Evolutionary conservation across 2,113 vertebrate genomes (phyloP).

Genomic region (Saguinus midas): DNA sequence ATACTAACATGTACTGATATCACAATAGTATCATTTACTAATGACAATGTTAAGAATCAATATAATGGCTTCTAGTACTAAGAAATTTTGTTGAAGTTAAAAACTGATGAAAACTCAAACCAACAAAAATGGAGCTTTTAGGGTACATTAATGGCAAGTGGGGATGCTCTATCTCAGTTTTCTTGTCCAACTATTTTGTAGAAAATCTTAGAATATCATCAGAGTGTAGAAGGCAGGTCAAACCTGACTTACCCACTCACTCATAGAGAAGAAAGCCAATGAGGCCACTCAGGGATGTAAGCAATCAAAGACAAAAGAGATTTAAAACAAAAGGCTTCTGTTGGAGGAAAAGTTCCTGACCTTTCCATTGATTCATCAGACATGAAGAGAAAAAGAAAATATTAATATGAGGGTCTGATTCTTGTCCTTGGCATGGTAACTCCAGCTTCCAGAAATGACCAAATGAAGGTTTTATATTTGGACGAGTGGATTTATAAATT

Average conservation of each 20-base stretch:
- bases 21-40: not conserved
- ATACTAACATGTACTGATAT: not conserved
- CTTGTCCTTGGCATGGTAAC: not conserved
- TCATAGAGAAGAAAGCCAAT: not conserved
- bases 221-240: not conserved
- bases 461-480: not conserved
- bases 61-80: not conserved
- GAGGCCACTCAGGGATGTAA: not conserved
- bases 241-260: not conserved
- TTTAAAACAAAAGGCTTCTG: not conserved
- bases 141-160: not conserved
- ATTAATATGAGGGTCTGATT: not conserved
- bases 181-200: not conserved
- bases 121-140: not conserved
- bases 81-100: constrained; percentile 10
- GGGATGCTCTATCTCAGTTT: not conserved
- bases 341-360: not conserved
- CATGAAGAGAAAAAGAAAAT: not conserved
- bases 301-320: not conserved
- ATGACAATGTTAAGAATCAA: not conserved
- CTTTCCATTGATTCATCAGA: not conserved
- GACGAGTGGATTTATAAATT: not conserved
- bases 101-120: not conserved
- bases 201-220: not conserved
- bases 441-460: not conserved